Percentiles rank a stretch among this genome's conserved stretches.
phyloP scores from a whole-genome alignment of 2,888 invertebrate species.

The Slavum lentiscoides region DNA sequence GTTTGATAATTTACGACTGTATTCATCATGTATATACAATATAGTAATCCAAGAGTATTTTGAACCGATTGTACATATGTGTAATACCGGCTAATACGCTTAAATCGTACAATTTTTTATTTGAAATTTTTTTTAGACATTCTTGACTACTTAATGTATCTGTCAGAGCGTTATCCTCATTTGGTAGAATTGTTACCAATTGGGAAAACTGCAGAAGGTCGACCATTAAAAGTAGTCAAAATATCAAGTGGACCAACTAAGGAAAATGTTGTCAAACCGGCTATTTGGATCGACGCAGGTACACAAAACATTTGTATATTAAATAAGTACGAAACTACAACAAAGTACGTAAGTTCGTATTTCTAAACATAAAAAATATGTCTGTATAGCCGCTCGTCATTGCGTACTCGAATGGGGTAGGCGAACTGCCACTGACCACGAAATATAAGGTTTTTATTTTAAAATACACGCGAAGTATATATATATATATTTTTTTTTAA shows the following conservation, averaged over 20 bases:
- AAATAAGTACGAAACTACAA: background rate
- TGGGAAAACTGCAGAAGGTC: constrained; percentile 74
- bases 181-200: constrained; percentile 71
- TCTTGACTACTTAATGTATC: constrained; percentile 69
- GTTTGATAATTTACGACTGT: no score
- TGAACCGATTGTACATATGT: no score
- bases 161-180: constrained; percentile 69
- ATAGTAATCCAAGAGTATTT: no score
- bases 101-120: background rate
- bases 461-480: no score
- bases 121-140: constrained; percentile 64
- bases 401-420: no score
- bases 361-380: background rate
- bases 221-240: constrained; percentile 72
- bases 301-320: background rate
- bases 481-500: no score
- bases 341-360: background rate
- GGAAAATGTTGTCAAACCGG: constrained; percentile 65
- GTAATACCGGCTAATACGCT: background rate
- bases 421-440: no score
- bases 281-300: constrained; percentile 82
- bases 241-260: constrained; percentile 62
- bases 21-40: no score
- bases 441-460: no score
- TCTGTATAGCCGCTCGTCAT: no score